Evolutionary conservation across 2,797 vertebrate species (phyloP).

Genomic region (Tragelaphus oryx): DNA sequence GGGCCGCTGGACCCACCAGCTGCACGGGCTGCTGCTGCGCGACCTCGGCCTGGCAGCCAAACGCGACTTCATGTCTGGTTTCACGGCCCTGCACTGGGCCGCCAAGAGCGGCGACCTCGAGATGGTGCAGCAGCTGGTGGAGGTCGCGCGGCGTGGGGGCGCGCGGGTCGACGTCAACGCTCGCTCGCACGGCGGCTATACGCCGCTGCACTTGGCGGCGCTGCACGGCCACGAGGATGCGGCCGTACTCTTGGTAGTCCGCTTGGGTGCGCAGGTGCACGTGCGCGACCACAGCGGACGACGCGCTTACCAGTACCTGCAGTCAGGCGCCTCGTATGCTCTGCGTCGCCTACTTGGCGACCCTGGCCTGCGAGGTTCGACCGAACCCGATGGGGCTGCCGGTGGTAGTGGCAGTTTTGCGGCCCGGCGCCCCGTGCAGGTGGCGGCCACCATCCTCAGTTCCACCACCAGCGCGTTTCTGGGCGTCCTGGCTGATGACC

Average conservation of each 20-base stretch:
- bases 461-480: constrained; percentile 84
- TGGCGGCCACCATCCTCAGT: constrained; percentile 81
- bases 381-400: not conserved
- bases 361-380: constrained; percentile 55
- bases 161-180: constrained; percentile 84
- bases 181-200: constrained; percentile 90
- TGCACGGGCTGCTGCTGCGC: constrained; percentile 87
- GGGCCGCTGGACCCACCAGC: constrained; percentile 89
- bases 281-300: constrained; percentile 92
- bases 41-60: constrained; percentile 88
- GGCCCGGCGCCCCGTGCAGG: constrained; percentile 68
- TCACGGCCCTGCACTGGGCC: constrained; percentile 95
- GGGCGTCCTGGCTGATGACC: constrained; percentile 83
- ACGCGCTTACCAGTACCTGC: constrained; percentile 90
- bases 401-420: constrained; percentile 36
- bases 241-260: constrained; percentile 83
- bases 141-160: constrained; percentile 79
- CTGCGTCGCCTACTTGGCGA: constrained; percentile 87
- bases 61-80: constrained; percentile 93
- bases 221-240: constrained; percentile 86
- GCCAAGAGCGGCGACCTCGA: constrained; percentile 89
- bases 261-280: constrained; percentile 82
- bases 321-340: constrained; percentile 68
- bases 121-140: constrained; percentile 87
- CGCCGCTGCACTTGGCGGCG: constrained; percentile 92